phyloP scores from a whole-genome alignment of 2,888 invertebrate genomes.

The Dryomyza anilis region DNA sequence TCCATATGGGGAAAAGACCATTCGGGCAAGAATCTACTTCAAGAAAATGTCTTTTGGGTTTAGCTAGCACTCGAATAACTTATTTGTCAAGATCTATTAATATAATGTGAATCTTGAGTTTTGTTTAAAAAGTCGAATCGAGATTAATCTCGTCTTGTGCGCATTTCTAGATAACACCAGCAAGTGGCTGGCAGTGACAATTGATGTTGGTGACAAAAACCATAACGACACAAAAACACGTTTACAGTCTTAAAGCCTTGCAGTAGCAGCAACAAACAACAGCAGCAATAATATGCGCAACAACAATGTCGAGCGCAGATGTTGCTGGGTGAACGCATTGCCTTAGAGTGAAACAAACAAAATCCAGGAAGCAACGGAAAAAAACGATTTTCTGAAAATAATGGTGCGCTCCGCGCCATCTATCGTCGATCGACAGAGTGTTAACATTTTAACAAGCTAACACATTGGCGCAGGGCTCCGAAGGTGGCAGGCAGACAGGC shows the following conservation, averaged over 20 bases:
- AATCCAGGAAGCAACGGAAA: constrained; percentile 22
- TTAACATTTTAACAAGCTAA: constrained; percentile 26
- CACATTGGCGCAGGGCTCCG: no score
- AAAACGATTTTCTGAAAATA: constrained; percentile 20
- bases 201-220: constrained; percentile 26
- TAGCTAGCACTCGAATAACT: no score
- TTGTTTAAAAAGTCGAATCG: no score
- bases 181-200: constrained; percentile 11
- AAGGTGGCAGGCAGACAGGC: no score
- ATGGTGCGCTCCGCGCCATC: constrained; percentile 16
- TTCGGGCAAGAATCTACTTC: no score
- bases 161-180: not conserved
- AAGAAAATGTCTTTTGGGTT: no score
- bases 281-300: not conserved
- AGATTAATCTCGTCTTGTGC: no score
- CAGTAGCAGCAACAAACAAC: constrained; percentile 2
- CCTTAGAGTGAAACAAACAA: not conserved
- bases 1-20: no score
- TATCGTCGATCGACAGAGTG: constrained; percentile 23
- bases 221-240: constrained; percentile 27
- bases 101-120: no score
- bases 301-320: not conserved
- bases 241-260: constrained; percentile 9
- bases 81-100: no score
- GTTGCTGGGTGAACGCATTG: not conserved